Percentiles rank a stretch among this genome's conserved stretches.
These are phyloP conservation scores for Myotis findleyi DNA, from an alignment of 2,797 vertebrate genomes.

Conservation along the genomic window DNA sequence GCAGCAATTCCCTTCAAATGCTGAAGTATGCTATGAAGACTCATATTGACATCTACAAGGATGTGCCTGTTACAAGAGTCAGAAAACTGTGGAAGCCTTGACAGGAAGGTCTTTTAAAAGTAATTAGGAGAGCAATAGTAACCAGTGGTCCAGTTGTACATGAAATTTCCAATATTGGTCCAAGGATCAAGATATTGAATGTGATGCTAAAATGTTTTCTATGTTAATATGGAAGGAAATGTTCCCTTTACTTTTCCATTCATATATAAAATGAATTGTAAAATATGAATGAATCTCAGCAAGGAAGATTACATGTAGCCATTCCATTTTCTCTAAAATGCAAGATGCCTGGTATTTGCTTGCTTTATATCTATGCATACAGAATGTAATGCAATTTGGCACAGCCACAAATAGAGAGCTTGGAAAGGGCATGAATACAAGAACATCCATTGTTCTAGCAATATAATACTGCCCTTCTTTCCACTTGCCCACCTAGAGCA, in stretches of 20 bases:
- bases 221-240: neutral
- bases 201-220: neutral
- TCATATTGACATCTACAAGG: neutral
- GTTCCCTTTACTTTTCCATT: neutral
- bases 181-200: neutral
- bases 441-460: neutral
- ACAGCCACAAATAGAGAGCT: neutral
- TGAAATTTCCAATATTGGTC: neutral
- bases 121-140: neutral
- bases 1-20: neutral
- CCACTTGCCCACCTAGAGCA: neutral
- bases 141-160: neutral
- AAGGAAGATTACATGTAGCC: neutral
- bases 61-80: neutral
- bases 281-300: neutral
- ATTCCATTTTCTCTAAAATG: conserved; percentile 1
- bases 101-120: neutral
- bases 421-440: neutral
- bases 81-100: neutral
- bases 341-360: neutral
- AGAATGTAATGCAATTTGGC: neutral
- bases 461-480: neutral
- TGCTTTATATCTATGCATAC: neutral
- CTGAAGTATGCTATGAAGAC: neutral
- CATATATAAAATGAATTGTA: conserved; percentile 32